These are phyloP conservation scores for Anagyrus pseudococci DNA, from an alignment of 2,888 invertebrate genomes.

Conservation along the genomic window DNA sequence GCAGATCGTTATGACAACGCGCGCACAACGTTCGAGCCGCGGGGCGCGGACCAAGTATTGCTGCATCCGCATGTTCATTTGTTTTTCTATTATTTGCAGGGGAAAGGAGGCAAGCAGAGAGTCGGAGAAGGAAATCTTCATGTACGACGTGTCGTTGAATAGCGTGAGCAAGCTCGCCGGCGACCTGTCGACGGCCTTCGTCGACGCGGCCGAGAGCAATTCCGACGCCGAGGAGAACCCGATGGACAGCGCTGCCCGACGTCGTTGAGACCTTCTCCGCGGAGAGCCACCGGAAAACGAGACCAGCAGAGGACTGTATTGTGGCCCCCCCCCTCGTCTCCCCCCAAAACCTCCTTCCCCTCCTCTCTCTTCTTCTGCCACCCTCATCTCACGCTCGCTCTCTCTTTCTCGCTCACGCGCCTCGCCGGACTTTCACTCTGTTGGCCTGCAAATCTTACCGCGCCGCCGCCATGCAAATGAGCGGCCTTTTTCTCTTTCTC, in stretches of 20 bases:
- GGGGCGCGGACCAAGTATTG: too few relatives aligned
- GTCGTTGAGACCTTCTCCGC: slow-evolving; percentile 2
- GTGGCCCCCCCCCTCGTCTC: neutral
- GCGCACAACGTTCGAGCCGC: too few relatives aligned
- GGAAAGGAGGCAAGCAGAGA: slow-evolving; percentile 57
- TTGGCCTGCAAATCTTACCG: neutral
- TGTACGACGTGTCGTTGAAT: slow-evolving; percentile 81
- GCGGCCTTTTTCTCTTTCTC: neutral
- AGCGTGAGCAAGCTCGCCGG: slow-evolving; percentile 80
- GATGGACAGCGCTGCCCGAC: slow-evolving; percentile 4
- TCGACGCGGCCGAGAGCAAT: slow-evolving; percentile 87
- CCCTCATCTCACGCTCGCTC: too few relatives aligned
- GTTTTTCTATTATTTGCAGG: too few relatives aligned
- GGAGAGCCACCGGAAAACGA: neutral
- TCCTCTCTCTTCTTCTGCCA: neutral
- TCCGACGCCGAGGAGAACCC: slow-evolving; percentile 59
- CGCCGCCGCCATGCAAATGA: slow-evolving; percentile 11
- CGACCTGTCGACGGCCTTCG: slow-evolving; percentile 83
- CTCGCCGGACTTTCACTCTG: neutral
- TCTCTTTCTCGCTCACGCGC: neutral
- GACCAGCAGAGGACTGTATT: neutral
- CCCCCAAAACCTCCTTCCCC: neutral
- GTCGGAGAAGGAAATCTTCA: slow-evolving; percentile 80
- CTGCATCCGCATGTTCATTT: too few relatives aligned
- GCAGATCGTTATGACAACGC: too few relatives aligned